A percentile compares a stretch with the other conserved stretches of the same genome.
Conservation (phyloP, 1,140 invertebrate genomes). For the Platyscapa corneri region DNA sequence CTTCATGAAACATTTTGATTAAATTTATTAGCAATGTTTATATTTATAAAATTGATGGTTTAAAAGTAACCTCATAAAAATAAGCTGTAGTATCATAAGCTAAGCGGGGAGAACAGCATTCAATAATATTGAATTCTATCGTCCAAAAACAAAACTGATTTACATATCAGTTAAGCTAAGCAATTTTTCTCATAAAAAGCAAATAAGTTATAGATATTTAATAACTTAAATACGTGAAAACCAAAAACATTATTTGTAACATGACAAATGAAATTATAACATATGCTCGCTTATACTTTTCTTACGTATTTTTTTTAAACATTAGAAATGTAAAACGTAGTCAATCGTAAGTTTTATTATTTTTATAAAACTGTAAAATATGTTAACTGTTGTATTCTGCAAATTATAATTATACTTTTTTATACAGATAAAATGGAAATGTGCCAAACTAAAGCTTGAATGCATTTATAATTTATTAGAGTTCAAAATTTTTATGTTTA, state of each 20-base stretch:
- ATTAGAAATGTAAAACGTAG: conserved; percentile 20
- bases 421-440: conserved; percentile 49
- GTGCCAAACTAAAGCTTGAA: conserved; percentile 49
- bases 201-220: conserved; percentile 25
- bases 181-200: conserved; percentile 8
- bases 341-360: conserved; percentile 36
- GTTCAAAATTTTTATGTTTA: conserved; percentile 20
- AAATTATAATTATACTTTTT: conserved; percentile 48
- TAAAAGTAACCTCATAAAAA: conserved; percentile 12
- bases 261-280: conserved; percentile 33
- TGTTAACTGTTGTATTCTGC: conserved; percentile 38
- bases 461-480: conserved; percentile 47
- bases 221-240: conserved; percentile 13
- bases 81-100: conserved; percentile 26
- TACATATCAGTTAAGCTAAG: neutral
- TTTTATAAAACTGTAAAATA: conserved; percentile 48
- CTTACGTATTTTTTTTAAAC: conserved; percentile 19
- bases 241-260: conserved; percentile 39
- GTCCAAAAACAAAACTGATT: conserved; percentile 24
- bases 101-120: conserved; percentile 5
- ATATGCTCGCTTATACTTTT: conserved; percentile 25
- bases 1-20: neutral
- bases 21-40: conserved; percentile 28
- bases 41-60: conserved; percentile 38
- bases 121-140: conserved; percentile 33